These are phyloP conservation scores for Lampropteryx suffumata DNA, from an alignment of 2,888 invertebrate genomes.

Conservation along the genomic window DNA sequence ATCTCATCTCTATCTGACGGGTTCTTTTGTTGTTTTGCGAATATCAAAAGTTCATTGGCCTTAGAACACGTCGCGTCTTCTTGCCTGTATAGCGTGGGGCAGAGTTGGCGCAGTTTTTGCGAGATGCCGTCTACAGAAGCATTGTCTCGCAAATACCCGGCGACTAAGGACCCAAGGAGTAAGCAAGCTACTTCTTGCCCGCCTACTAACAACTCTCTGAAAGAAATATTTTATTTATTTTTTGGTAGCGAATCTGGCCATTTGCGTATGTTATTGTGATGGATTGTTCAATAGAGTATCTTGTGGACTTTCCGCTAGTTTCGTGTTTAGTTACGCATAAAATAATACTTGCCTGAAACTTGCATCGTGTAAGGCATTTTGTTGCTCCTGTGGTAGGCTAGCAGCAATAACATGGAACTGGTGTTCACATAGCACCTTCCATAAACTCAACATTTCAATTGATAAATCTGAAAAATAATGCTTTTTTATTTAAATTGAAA, in stretches of 20 bases:
- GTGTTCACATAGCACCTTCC: conserved; percentile 96
- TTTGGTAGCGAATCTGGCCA: too few species aligned
- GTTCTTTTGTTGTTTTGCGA: conserved; percentile 89
- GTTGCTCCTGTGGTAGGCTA: conserved; percentile 86
- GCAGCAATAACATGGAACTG: conserved; percentile 92
- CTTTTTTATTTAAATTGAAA: too few species aligned
- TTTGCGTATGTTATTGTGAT: too few species aligned
- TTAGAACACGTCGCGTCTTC: conserved; percentile 98
- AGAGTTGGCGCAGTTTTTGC: conserved; percentile 91
- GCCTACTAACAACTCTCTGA: conserved; percentile 88
- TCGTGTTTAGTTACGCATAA: too few species aligned
- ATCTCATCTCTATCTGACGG: conserved; percentile 89
- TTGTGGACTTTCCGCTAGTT: too few species aligned
- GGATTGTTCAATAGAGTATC: too few species aligned
- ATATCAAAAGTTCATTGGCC: conserved; percentile 94
- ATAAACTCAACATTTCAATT: conserved; percentile 95
- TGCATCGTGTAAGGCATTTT: conserved; percentile 84
- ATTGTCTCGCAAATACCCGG: conserved; percentile 96
- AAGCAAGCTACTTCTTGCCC: conserved; percentile 86
- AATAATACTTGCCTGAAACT: conserved; percentile 75
- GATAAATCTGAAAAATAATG: conserved; percentile 80
- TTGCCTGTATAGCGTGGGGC: conserved; percentile 95
- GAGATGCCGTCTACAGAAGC: conserved; percentile 97
- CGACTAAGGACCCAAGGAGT: conserved; percentile 92
- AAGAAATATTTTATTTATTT: conserved; percentile 14